Percentiles rank a stretch among this genome's conserved stretches.
phyloP scores from a whole-genome alignment of 1,140 invertebrate species.

The Magallana gigas region DNA sequence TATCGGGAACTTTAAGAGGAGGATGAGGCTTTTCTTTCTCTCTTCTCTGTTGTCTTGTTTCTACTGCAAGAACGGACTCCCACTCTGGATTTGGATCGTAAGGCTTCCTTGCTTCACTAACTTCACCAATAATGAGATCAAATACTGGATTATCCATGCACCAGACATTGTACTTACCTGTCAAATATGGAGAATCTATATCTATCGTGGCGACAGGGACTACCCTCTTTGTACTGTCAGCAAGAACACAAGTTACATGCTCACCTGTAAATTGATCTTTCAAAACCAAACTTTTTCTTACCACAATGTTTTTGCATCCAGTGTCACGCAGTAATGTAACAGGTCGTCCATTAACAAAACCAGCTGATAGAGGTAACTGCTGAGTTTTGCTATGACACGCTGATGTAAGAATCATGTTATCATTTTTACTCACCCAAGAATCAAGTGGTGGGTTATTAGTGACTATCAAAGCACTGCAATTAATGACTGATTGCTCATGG shows the following conservation, averaged over 20 bases:
- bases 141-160: conserved; percentile 31
- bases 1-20: not conserved
- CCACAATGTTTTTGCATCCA: not conserved
- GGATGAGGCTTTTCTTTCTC: conserved; percentile 2
- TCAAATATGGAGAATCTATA: conserved; percentile 25
- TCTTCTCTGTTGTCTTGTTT: conserved; percentile 21
- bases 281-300: not conserved
- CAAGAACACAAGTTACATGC: not conserved
- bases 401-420: not conserved
- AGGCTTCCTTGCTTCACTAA: not conserved
- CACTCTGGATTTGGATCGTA: conserved; percentile 25
- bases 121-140: conserved; percentile 25
- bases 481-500: not conserved
- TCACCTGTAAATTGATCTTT: not conserved
- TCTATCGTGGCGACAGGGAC: not conserved
- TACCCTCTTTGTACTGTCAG: not conserved
- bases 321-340: not conserved
- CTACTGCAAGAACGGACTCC: not conserved
- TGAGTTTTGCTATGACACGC: not conserved
- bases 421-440: not conserved
- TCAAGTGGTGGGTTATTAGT: not conserved
- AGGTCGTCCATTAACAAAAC: not conserved
- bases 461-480: not conserved
- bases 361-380: not conserved
- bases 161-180: not conserved